Conservation (phyloP, 2,888 invertebrate species). For the Chromoteleia sp. region DNA sequence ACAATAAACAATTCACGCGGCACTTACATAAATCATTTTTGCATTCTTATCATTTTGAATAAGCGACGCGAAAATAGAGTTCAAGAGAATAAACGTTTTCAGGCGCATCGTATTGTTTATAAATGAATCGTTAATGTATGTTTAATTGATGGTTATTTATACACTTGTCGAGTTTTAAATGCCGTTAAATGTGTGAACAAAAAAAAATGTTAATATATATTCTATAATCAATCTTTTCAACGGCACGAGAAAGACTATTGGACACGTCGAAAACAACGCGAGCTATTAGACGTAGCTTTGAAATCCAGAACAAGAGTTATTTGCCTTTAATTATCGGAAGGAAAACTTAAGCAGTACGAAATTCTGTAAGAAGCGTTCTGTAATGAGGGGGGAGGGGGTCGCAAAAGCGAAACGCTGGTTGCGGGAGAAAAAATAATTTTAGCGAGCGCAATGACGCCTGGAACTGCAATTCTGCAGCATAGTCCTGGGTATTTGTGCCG, state of each 20-base stretch:
- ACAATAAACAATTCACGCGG: slow-evolving; percentile 24
- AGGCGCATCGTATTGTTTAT: background rate
- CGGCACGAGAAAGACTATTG: no score
- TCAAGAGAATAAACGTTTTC: background rate
- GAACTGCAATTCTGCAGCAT: slow-evolving; percentile 69
- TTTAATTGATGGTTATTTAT: slow-evolving; percentile 9
- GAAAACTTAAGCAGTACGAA: no score
- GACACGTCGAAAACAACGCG: no score
- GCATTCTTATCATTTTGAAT: slow-evolving; percentile 1
- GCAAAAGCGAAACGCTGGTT: no score
- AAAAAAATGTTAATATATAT: no score
- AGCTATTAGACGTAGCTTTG: no score
- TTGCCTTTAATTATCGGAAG: no score
- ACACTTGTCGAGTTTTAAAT: background rate
- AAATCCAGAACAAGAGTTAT: no score
- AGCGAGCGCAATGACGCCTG: slow-evolving; percentile 51
- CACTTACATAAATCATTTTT: slow-evolving; percentile 13
- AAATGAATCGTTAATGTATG: background rate
- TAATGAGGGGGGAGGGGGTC: no score
- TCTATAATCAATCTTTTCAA: no score
- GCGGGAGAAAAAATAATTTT: slow-evolving; percentile 35
- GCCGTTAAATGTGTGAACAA: background rate
- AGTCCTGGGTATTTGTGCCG: slow-evolving; percentile 70
- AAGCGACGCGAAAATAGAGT: background rate
- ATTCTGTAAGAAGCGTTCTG: no score